Base-by-base conservation (phyloP, 2,888 invertebrate genomes). In the Sympetrum striolatum region DNA sequence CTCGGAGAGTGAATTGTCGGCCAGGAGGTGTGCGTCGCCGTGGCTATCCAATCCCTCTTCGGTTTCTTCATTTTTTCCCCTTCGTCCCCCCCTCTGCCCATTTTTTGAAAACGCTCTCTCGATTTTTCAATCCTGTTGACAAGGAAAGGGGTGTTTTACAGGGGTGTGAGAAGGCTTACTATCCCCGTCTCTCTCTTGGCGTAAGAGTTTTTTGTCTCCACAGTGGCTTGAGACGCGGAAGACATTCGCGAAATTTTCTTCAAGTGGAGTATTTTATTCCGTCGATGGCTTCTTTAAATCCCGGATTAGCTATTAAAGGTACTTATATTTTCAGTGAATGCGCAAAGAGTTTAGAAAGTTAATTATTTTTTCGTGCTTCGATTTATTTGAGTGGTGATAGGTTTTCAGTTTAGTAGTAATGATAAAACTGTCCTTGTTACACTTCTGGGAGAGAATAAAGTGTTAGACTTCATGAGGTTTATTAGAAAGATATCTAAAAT, bases 1-100 rank as follows among this genome's bases (percentile, higher is more conserved):
- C 92, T 92, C 92, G 92, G 91, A 92, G 92, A 92, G 92, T 92
- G 93, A 93, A 94, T 94, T 94, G 94, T 94, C 94, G 94, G 94
- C 94, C 94, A 94, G 93, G 93, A 93, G 92, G 92, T 93, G 92
- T 92, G 94, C 93, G 93, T 93, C 92, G 93, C 93, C 90, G 25
- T 91, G 39, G 80, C 90, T 37, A 73, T 91, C 91, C 91, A 91
- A 91, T 90, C 91, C 91, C 91, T 90, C n/a, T n/a, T n/a, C 91
- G 80, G 64, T 90, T 58, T 44, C 44, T 53, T 37, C 79, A n/a
- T 73, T 90, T 64, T 39, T 90, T 25, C 90, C 64, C n/a, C 80
- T 91, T 91, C 91, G 91, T 90, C 91, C 81, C 91, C 81, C 91
- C 90, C 91, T 90, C 90, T 90, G 92, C 91, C 92, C 92, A 91